Evolutionary conservation across 2,797 vertebrate genomes (phyloP).

Genomic region (Typhlichthys subterraneus): DNA sequence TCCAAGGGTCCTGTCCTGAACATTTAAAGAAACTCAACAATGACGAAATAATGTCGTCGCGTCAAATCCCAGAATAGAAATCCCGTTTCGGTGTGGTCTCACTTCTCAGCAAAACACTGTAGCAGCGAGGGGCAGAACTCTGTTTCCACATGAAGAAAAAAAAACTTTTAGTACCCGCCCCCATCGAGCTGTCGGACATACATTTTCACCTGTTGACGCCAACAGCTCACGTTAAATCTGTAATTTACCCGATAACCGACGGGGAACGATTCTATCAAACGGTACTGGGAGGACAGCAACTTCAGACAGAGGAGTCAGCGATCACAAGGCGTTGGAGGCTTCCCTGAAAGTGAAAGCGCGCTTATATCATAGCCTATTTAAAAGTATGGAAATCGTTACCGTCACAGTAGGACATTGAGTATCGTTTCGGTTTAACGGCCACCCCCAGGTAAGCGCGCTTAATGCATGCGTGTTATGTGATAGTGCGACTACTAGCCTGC

Average conservation of each 20-base stretch:
- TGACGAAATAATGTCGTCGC: constrained; percentile 31
- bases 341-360: constrained; percentile 24
- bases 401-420: not conserved
- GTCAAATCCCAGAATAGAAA: constrained; percentile 58
- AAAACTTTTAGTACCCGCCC: constrained; percentile 25
- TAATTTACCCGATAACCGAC: constrained; percentile 3
- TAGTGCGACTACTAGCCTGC: no score
- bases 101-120: constrained; percentile 6
- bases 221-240: constrained; percentile 21
- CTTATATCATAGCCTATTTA: not conserved
- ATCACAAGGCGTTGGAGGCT: not conserved
- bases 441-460: constrained; percentile 45
- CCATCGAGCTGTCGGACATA: constrained; percentile 27
- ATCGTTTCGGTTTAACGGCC: not conserved
- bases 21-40: constrained; percentile 17
- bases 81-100: constrained; percentile 22
- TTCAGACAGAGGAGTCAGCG: not conserved
- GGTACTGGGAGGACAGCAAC: not conserved
- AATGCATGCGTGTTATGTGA: not conserved
- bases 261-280: constrained; percentile 16
- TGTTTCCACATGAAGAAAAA: constrained; percentile 1
- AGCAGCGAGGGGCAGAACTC: not conserved
- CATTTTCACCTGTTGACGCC: constrained; percentile 66
- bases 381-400: not conserved
- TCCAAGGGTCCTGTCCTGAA: constrained; percentile 1